phyloP scores from a whole-genome alignment of 2,888 invertebrate genomes.

The Ochropleura plecta region DNA sequence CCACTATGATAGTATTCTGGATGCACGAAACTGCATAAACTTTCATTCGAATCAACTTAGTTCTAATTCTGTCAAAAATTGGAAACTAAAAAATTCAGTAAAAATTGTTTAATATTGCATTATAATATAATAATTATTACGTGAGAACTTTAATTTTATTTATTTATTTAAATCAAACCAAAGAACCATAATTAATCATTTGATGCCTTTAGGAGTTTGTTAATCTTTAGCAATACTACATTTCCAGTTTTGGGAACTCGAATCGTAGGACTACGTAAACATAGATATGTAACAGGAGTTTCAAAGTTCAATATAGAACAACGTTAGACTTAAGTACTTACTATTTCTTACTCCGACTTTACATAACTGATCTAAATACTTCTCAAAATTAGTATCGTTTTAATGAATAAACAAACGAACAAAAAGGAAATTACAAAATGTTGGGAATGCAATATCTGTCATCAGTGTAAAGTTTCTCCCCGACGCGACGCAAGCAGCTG shows the following conservation, averaged over 20 bases:
- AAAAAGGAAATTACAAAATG: slow-evolving; percentile 26
- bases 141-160: not conserved
- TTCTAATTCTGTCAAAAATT: not conserved
- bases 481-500: slow-evolving; percentile 27
- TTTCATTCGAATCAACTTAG: not conserved
- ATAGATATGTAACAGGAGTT: slow-evolving; percentile 8
- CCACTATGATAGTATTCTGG: not conserved
- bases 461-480: slow-evolving; percentile 31
- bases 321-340: not conserved
- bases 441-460: slow-evolving; percentile 26
- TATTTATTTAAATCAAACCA: too few species aligned
- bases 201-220: not conserved
- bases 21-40: not conserved
- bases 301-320: slow-evolving; percentile 1
- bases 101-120: not conserved
- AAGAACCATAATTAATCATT: not conserved
- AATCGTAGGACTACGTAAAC: slow-evolving; percentile 13
- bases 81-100: too few species aligned
- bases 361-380: not conserved
- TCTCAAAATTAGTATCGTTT: not conserved
- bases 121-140: not conserved
- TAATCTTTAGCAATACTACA: not conserved
- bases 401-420: slow-evolving; percentile 10
- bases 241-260: not conserved
- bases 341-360: not conserved